These are phyloP conservation scores for Pantala flavescens DNA, from an alignment of 1,140 invertebrate species.

Conservation along the genomic window DNA sequence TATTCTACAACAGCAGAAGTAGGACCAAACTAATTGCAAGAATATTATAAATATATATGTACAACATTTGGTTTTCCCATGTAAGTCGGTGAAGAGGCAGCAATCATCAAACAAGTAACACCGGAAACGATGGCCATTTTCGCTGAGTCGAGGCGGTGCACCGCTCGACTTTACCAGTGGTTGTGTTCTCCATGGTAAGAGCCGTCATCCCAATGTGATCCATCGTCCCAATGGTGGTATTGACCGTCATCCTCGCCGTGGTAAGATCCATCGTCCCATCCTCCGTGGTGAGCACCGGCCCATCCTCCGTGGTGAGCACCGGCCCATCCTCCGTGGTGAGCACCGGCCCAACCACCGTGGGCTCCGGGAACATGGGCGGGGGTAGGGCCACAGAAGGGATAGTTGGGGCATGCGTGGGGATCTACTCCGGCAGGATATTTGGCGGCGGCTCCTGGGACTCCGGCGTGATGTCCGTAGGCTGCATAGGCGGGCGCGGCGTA, in stretches of 20 bases:
- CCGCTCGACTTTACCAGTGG: not conserved
- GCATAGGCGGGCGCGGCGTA: slow-evolving; percentile 22
- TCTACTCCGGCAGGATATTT: slow-evolving; percentile 21
- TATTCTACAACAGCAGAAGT: no score
- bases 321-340: slow-evolving; percentile 30
- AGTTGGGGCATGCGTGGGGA: slow-evolving; percentile 22
- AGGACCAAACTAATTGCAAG: no score
- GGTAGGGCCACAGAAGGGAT: slow-evolving; percentile 24
- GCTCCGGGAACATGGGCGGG: not conserved
- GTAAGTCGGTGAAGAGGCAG: no score
- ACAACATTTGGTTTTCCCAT: no score
- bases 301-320: slow-evolving; percentile 24
- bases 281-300: slow-evolving; percentile 19
- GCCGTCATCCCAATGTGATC: not conserved
- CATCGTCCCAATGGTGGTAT: not conserved
- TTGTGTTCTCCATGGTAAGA: not conserved
- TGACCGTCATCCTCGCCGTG: not conserved
- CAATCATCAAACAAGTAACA: no score
- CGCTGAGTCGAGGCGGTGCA: no score
- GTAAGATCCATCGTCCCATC: not conserved
- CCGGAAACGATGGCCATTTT: no score
- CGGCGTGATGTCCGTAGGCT: slow-evolving; percentile 25
- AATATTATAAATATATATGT: no score
- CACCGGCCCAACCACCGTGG: slow-evolving; percentile 15
- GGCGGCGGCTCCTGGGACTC: slow-evolving; percentile 27